Evolutionary conservation across 2,888 invertebrate genomes (phyloP), one percentile per base, ranked within the genome.

Genomic region (Stratiomys singularior): DNA sequence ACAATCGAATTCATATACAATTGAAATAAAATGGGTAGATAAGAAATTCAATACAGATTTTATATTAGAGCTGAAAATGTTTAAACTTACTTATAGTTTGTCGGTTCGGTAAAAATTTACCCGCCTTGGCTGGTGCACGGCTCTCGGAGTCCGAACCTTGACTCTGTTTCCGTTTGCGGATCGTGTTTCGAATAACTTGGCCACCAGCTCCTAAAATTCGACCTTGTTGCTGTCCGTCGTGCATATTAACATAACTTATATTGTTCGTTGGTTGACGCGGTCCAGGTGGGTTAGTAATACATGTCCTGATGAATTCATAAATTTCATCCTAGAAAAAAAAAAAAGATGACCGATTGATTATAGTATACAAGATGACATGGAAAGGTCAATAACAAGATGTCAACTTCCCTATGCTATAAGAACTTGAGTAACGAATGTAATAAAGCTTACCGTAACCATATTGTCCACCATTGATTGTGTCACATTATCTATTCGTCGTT

Each of bases 401-500:
- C 7, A 56, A 56, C 15, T 5, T 56, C 21, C n/a, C 0, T 13
- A n/a, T n/a, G n/a, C n/a, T n/a, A n/a, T n/a, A n/a, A n/a, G n/a
- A n/a, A n/a, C n/a, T n/a, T n/a, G 15, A 44, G 15, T 44, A n/a
- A n/a, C n/a, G n/a, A n/a, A n/a, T n/a, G n/a, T n/a, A n/a, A n/a
- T n/a, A 25, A 15, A 5, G 0, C 58, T 52, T 85, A 90, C 93
- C 84, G 93, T 88, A 76, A 96, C 91, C 85, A 92, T 92, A 76
- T 93, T 89, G 83, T 96, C 95, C 0, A 94, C 93, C 89, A 94
- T 92, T 56, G 90, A 89, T 84, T 96, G 95, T 0, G 94, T 95
- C 21, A 95, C 90, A 18, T 92, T 91, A 82, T 94, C 93, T n/a
- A 89, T 87, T 81, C 91, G 89, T 80, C 93, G 91, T 84, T 93